phyloP scores from a whole-genome alignment of 1,140 invertebrate genomes.

The Potamilus streckersoni region DNA sequence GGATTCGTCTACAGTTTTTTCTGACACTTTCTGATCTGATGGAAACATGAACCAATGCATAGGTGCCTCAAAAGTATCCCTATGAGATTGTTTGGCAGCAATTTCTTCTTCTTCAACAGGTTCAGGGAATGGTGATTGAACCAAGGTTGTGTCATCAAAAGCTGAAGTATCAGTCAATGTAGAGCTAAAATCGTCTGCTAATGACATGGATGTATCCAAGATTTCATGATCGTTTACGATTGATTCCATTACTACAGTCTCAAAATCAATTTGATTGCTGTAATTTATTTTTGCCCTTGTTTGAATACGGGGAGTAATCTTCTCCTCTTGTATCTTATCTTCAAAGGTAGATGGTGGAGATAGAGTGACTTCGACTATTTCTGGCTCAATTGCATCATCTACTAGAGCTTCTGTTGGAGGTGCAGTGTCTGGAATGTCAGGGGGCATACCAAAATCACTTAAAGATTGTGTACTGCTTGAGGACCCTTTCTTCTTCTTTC shows the following conservation, averaged over 20 bases:
- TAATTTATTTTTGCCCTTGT: neutral
- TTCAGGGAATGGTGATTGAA: neutral
- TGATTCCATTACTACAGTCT: neutral
- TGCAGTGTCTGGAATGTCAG: slow-evolving; percentile 23
- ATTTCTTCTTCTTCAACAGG: slow-evolving; percentile 39
- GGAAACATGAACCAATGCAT: no score
- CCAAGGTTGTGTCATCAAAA: neutral
- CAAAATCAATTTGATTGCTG: slow-evolving; percentile 14
- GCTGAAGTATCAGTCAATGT: neutral
- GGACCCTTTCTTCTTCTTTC: slow-evolving; percentile 50
- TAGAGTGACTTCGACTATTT: neutral
- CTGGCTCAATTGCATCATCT: neutral
- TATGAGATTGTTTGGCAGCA: slow-evolving; percentile 17
- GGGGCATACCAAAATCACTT: slow-evolving; percentile 17
- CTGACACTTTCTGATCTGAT: no score
- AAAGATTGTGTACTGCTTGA: slow-evolving; percentile 24
- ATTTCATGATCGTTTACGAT: neutral
- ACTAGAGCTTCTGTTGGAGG: slow-evolving; percentile 15
- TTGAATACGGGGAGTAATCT: slow-evolving; percentile 20
- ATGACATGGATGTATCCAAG: slow-evolving; percentile 3
- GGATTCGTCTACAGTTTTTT: neutral
- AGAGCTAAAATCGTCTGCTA: neutral
- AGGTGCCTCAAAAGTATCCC: slow-evolving; percentile 12
- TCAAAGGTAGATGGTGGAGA: slow-evolving; percentile 3
- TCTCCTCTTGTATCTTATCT: slow-evolving; percentile 20